Percentiles rank a stretch among this genome's conserved stretches.
Conservation (phyloP, 1,140 invertebrate genomes). For the Drosophila sp. region DNA sequence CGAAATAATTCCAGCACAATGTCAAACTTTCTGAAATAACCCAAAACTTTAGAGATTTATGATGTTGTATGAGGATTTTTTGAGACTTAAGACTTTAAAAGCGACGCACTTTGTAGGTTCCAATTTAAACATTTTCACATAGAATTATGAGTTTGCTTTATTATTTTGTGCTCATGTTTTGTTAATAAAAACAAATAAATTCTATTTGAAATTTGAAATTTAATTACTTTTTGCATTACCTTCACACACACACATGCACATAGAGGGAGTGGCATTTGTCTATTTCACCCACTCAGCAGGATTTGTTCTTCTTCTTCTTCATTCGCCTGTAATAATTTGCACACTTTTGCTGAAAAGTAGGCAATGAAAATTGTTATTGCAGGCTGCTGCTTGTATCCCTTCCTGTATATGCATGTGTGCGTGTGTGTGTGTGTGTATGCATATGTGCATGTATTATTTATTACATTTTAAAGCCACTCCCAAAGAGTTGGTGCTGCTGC, state of each 20-base stretch:
- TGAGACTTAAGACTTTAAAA: no score
- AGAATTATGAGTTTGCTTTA: no score
- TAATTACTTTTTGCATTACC: slow-evolving; percentile 23
- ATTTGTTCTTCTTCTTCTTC: neutral
- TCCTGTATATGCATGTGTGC: neutral
- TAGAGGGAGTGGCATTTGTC: slow-evolving; percentile 1
- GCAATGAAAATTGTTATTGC: slow-evolving; percentile 59
- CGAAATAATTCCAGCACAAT: no score
- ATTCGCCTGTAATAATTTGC: slow-evolving; percentile 47
- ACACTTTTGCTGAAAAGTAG: slow-evolving; percentile 62
- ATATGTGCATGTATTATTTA: slow-evolving; percentile 21
- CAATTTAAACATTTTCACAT: no score
- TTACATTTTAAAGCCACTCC: slow-evolving; percentile 70
- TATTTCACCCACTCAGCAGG: neutral
- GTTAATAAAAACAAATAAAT: slow-evolving; percentile 19
- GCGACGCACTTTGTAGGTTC: no score
- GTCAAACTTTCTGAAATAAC: no score
- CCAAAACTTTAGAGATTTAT: no score
- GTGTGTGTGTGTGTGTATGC: slow-evolving; percentile 12
- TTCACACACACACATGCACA: neutral
- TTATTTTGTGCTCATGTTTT: neutral
- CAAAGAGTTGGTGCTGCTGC: slow-evolving; percentile 22
- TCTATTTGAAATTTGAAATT: slow-evolving; percentile 29
- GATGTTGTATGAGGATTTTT: no score
- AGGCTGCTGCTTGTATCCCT: slow-evolving; percentile 11